Percentiles rank a stretch among this genome's conserved stretches.
Evolutionary conservation across 2,888 invertebrate species (phyloP).

Genomic region (Elysia crispata): DNA sequence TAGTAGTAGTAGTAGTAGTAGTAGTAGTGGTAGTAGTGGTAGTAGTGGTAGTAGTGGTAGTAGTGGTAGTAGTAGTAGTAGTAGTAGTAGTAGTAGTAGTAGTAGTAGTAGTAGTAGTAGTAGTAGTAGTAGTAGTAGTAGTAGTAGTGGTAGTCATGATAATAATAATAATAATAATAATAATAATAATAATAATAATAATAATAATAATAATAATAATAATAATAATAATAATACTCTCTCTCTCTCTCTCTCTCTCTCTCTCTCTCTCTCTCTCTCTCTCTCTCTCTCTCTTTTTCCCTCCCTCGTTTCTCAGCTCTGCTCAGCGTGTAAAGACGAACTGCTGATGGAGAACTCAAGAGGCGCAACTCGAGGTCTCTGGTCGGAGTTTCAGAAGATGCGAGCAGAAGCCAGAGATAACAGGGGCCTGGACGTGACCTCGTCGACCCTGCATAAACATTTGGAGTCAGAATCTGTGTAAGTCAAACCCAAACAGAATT

Average conservation of each 20-base stretch:
- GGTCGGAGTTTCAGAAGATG: conserved; percentile 39
- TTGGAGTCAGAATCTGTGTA: too few species aligned
- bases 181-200: conserved; percentile 42
- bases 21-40: neutral
- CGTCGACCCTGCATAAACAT: too few species aligned
- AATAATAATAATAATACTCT: conserved; percentile 38
- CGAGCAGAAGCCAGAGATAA: conserved; percentile 26
- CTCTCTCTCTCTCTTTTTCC: conserved; percentile 14
- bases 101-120: conserved; percentile 22
- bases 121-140: conserved; percentile 32
- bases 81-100: conserved; percentile 41
- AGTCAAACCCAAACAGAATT: too few species aligned
- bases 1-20: neutral
- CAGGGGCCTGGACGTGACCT: conserved; percentile 35
- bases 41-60: neutral
- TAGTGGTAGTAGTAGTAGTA: conserved; percentile 29
- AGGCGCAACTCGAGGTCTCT: conserved; percentile 36
- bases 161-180: conserved; percentile 30
- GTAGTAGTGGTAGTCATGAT: conserved; percentile 13
- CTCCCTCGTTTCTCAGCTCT: neutral
- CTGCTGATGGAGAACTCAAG: conserved; percentile 24
- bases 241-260: conserved; percentile 29
- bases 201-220: conserved; percentile 46
- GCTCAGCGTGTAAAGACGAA: conserved; percentile 30
- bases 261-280: conserved; percentile 20